These are phyloP conservation scores for Myripristis jacobus DNA, from an alignment of 2,797 vertebrate species.

Conservation along the genomic window DNA sequence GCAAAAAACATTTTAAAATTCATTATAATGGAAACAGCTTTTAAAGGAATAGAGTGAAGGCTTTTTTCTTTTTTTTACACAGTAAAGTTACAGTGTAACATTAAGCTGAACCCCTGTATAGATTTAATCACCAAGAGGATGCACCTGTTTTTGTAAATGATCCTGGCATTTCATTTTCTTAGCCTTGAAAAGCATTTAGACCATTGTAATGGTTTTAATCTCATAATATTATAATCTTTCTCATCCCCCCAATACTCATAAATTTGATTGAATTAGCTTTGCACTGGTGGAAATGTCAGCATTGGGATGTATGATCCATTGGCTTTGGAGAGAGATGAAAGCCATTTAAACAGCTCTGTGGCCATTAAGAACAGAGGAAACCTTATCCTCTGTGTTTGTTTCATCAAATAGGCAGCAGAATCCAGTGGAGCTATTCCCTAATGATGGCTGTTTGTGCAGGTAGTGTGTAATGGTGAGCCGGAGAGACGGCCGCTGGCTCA, in stretches of 20 bases:
- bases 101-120: background rate
- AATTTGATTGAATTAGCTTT: slow-evolving; percentile 67
- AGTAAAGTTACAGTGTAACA: background rate
- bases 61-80: background rate
- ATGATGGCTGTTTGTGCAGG: slow-evolving; percentile 81
- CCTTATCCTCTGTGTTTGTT: slow-evolving; percentile 77
- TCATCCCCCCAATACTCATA: slow-evolving; percentile 54
- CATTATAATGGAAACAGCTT: background rate
- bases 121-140: slow-evolving; percentile 33
- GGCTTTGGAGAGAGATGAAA: slow-evolving; percentile 75
- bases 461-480: slow-evolving; percentile 77
- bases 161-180: slow-evolving; percentile 11
- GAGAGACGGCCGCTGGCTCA: slow-evolving; percentile 70
- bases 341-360: slow-evolving; percentile 70
- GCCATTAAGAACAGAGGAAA: slow-evolving; percentile 74
- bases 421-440: slow-evolving; percentile 76
- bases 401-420: slow-evolving; percentile 74
- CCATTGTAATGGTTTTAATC: slow-evolving; percentile 64
- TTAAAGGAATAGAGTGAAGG: background rate
- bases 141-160: slow-evolving; percentile 44
- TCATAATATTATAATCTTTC: slow-evolving; percentile 50
- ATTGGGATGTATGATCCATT: slow-evolving; percentile 69
- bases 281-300: slow-evolving; percentile 67
- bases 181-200: slow-evolving; percentile 44
- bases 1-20: background rate